Evolutionary conservation across 2,888 invertebrate species (phyloP).

Genomic region (Ganaspis brasiliensis): DNA sequence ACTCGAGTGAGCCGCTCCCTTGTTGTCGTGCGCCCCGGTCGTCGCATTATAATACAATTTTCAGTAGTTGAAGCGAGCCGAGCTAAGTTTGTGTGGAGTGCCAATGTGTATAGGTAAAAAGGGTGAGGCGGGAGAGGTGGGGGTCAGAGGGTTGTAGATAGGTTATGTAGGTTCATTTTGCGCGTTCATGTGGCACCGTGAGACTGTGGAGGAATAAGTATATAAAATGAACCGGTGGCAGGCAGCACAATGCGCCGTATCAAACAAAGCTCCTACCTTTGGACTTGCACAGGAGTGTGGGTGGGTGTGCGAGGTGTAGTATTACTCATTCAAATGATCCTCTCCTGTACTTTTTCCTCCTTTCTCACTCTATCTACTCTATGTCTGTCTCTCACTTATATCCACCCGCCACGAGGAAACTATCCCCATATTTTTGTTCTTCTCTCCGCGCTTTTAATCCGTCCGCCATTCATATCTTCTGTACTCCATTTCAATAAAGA

Average conservation of each 20-base stretch:
- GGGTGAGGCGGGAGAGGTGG: conserved; percentile 33
- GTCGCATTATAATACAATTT: conserved; percentile 79
- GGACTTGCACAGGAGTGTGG: conserved; percentile 76
- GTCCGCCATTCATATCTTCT: conserved; percentile 72
- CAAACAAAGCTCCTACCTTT: conserved; percentile 79
- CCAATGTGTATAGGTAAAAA: conserved; percentile 39
- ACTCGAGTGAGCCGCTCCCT: conserved; percentile 73
- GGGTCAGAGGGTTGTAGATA: conserved; percentile 42
- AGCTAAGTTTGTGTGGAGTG: conserved; percentile 45
- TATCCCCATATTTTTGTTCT: conserved; percentile 47
- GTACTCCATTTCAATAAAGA: no score
- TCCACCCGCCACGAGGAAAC: conserved; percentile 56
- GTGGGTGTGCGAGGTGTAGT: conserved; percentile 80
- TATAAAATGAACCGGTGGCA: conserved; percentile 78
- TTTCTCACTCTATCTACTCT: conserved; percentile 50
- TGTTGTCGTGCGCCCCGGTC: conserved; percentile 73
- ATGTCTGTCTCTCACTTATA: conserved; percentile 53
- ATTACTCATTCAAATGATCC: conserved; percentile 81
- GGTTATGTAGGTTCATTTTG: conserved; percentile 57
- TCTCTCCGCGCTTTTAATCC: conserved; percentile 76
- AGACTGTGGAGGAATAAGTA: conserved; percentile 66
- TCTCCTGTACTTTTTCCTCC: conserved; percentile 65
- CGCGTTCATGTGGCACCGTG: conserved; percentile 62
- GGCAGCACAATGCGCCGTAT: conserved; percentile 78
- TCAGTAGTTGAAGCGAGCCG: conserved; percentile 69